Evolutionary conservation across 2,888 invertebrate species (phyloP).

Genomic region (Tetanocera ferruginea): DNA sequence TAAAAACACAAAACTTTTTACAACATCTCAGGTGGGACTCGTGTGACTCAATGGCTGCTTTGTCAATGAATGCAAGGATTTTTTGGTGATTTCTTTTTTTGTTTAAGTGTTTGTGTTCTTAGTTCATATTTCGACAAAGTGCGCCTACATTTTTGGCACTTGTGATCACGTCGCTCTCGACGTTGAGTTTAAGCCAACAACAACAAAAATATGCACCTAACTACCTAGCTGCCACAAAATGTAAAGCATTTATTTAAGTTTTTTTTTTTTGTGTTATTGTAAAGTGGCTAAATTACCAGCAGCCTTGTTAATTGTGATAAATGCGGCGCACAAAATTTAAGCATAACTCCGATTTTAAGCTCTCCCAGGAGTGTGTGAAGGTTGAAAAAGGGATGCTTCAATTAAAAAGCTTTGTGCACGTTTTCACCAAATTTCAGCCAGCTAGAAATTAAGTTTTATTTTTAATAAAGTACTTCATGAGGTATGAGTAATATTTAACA

Average conservation of each 20-base stretch:
- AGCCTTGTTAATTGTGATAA: constrained; percentile 60
- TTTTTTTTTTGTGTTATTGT: constrained; percentile 3
- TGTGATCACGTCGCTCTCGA: neutral
- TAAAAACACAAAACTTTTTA: constrained; percentile 30
- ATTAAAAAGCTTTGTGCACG: neutral
- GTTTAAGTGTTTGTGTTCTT: constrained; percentile 3
- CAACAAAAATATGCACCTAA: neutral
- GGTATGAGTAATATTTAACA: neutral
- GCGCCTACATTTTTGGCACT: constrained; percentile 42
- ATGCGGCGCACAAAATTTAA: constrained; percentile 52
- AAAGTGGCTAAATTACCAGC: constrained; percentile 32
- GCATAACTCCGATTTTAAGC: constrained; percentile 30
- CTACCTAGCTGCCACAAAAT: neutral
- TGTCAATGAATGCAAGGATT: constrained; percentile 35
- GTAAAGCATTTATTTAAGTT: neutral
- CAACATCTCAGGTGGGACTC: constrained; percentile 47
- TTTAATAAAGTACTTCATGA: neutral
- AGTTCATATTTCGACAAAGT: constrained; percentile 36
- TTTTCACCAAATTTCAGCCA: neutral
- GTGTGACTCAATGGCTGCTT: constrained; percentile 33
- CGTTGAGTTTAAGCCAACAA: neutral
- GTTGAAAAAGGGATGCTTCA: constrained; percentile 1
- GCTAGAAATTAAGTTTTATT: neutral
- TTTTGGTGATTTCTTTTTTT: constrained; percentile 22
- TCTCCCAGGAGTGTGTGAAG: constrained; percentile 18